Base-by-base conservation (phyloP, 2,888 invertebrate species). In the Fabriciana adippe region DNA sequence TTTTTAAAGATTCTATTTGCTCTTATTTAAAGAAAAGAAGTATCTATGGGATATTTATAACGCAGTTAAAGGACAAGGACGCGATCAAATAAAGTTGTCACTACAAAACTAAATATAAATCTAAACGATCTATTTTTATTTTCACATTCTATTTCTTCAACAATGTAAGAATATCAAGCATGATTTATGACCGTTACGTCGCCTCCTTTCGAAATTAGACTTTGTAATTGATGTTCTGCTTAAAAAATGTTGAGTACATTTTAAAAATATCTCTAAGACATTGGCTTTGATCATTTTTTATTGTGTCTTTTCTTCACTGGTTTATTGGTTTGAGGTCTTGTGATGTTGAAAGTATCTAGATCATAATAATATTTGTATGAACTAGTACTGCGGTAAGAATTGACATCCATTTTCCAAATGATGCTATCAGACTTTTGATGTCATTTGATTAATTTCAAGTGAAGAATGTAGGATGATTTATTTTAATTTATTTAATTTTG, bases 131-230 rank as follows among this genome's bases (percentile, higher is more conserved):
- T 61, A 61, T 18, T 35, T 51, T 41, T 50, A 61, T 50, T 1
- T 1, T 18, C 15, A 48, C 26, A 47, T 13, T 47, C 48, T 59
- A 59, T 48, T 67, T 67, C 55, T 56, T 51, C 63, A 66, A 65
- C 66, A 69, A 64, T 73, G 74, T 75, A 73, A 67, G 73, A 72
- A 72, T 67, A 56, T 59, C 69, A 62, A 64, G 45, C 57, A 74
- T 78, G 78, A 79, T 78, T 76, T 72, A 79, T 75, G 68, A 67
- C 66, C 51, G 50, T 50, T 63, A 48, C 59, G 59, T 60, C 64
- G 60, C 54, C 67, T 66, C 61, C 57, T 54, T 56, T 55, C 60
- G 73, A 63, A 74, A 72, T 73, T 72, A 72, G 67, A 68, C 72
- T 18, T 16, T 55, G 61, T 73, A 73, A 76, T 78, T 68, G 62